Base-by-base conservation (phyloP, 2,888 invertebrate genomes). In the Bembecia ichneumoniformis region DNA sequence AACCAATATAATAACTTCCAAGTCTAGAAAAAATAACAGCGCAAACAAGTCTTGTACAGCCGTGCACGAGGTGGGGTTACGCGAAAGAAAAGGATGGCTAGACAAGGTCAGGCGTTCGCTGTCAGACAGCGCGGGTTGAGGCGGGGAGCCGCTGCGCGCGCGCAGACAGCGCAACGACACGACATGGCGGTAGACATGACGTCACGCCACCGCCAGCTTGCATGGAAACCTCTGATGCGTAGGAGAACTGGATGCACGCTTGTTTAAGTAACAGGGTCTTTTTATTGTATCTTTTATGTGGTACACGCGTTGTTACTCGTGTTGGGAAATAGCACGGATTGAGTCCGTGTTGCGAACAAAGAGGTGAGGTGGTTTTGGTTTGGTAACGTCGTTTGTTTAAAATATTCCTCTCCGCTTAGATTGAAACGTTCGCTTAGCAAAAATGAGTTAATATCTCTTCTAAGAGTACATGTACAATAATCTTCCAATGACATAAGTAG, bases 91-190 rank as follows among this genome's bases (percentile, higher is more conserved):
- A 76, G 59, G 79, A 81, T 55, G 57, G 70, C 64, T 63, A 69
- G 71, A 82, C 86, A 86, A 86, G 86, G 86, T 86, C 84, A 82
- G 80, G 75, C 81, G 81, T 82, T 82, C 82, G 76, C 79, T 74
- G 79, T 72, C 82, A 82, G 82, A 82, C 82, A 72, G 77, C 75
- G 73, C 72, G 58, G 57, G 72, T 64, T 70, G 71, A 61, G 75
- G 74, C 72, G 69, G 46, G 45, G 47, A 36, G 54, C 46, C 50
- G 53, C 62, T 50, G 59, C 64, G 78, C 75, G 78, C 77, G 68
- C 68, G 82, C 79, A 79, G 82, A 79, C 82, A 71, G 72, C 76
- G 74, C 76, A 77, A 74, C 73, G 75, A 74, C 75, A 77, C 75
- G 75, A 75, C 69, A 68, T 34, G 71, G 68, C 55, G 51, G 56